Evolutionary conservation across 2,113 vertebrate genomes (phyloP), one percentile per base, ranked within the genome.

Genomic region (Lasiurus borealis): DNA sequence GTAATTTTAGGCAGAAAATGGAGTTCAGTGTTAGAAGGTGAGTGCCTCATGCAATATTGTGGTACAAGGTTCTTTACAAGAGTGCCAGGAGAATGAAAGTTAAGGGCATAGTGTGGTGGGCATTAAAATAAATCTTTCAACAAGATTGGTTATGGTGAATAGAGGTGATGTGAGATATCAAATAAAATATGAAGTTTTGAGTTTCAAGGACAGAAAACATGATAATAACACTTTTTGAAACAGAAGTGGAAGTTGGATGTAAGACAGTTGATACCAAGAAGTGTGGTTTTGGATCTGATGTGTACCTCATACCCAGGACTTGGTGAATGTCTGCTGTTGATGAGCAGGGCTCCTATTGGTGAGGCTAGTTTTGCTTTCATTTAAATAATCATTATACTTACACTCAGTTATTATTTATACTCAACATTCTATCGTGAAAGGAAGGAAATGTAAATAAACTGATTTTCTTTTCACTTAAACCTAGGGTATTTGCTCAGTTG

Each of bases 331-430:
- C 76, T 90, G 23, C 64, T 94, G 0, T 52, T 82, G 75, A 68
- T 34, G 34, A 68, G 27, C 14, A 82, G 29, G 4, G 34, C 3
- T 27, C 62, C 3, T 34, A 31, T 44, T 81, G 40, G 27, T 31
- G 78, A 77, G 48, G 27, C 6, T 85, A 9, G 34, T 89, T 62
- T 78, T 95, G 15, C 50, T 85, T 88, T 93, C 73, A 46, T 91
- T 88, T 91, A 73, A 85, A 59, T 88, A n/a, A 93, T 31, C 13
- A 78, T 48, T 54, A 59, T 52, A 68, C 19, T 68, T 66, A 78
- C 6, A 44, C 2, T 57, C 46, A 64, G 9, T 2, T 89, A 66
- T 34, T 92, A 59, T 64, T 89, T 82, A 81, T 50, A 90, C 3
- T 1, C 11, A 84, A 44, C 3, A 40, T 54, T 8, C 3, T 85